Evolutionary conservation across 2,113 vertebrate species (phyloP).

Genomic region (Rhineura floridana): DNA sequence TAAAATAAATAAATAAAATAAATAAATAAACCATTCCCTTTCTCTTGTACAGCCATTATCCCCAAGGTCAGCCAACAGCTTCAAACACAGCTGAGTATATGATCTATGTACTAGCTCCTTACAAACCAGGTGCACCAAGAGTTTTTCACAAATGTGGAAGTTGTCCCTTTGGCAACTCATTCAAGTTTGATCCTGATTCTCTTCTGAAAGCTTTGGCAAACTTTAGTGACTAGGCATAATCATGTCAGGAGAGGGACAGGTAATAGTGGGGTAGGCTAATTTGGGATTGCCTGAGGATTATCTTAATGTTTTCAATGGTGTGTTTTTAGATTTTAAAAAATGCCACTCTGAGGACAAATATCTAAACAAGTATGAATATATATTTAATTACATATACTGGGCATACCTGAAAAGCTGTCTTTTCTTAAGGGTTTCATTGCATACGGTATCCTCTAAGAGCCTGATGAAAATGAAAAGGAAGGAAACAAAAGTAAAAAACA

Average conservation of each 20-base stretch:
- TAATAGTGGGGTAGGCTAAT: neutral
- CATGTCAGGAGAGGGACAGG: neutral
- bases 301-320: neutral
- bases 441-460: slow-evolving; percentile 88
- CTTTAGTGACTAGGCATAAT: too few relatives aligned
- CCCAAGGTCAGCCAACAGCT: neutral
- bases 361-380: slow-evolving; percentile 38
- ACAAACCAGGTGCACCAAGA: too few relatives aligned
- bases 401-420: slow-evolving; percentile 94
- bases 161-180: neutral
- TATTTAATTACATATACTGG: slow-evolving; percentile 65
- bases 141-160: too few relatives aligned
- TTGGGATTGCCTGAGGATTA: neutral
- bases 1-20: too few relatives aligned
- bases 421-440: slow-evolving; percentile 91
- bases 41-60: neutral
- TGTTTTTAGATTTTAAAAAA: neutral
- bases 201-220: neutral
- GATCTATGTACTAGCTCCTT: neutral
- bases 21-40: neutral
- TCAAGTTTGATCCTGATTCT: neutral
- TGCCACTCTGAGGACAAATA: neutral
- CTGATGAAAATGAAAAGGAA: slow-evolving; percentile 81
- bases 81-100: neutral
- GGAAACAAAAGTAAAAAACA: slow-evolving; percentile 51